These are phyloP conservation scores for Montipora cactus DNA, from an alignment of 64 coral and sea anemone genomes.

Conservation along the genomic window DNA sequence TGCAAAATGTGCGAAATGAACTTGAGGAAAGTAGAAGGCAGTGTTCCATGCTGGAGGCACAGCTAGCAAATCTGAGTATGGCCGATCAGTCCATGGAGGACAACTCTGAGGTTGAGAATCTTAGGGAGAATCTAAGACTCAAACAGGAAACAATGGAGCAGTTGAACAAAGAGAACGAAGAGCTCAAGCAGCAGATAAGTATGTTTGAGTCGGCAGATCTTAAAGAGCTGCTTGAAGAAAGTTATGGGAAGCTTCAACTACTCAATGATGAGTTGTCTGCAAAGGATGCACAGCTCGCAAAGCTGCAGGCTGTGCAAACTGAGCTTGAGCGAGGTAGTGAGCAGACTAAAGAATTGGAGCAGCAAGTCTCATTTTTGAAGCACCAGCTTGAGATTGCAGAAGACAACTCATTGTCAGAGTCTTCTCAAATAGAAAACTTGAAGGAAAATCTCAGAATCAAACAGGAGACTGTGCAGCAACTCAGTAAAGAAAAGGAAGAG, in stretches of 20 bases:
- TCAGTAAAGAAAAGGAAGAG: slow-evolving; percentile 80
- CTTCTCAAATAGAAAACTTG: slow-evolving; percentile 88
- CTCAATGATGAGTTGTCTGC: slow-evolving; percentile 48
- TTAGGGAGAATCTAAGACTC: slow-evolving; percentile 69
- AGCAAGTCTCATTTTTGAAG: slow-evolving; percentile 63
- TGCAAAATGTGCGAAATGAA: slow-evolving; percentile 74
- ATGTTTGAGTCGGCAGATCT: slow-evolving; percentile 79
- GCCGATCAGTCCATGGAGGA: slow-evolving; percentile 70
- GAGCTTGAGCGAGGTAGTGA: slow-evolving; percentile 67
- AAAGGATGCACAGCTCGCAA: slow-evolving; percentile 69
- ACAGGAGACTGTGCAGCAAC: slow-evolving; percentile 78
- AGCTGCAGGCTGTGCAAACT: slow-evolving; percentile 37
- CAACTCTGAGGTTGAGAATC: slow-evolving; percentile 75
- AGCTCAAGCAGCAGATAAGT: slow-evolving; percentile 65
- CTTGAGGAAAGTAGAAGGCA: slow-evolving; percentile 82
- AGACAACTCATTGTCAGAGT: slow-evolving; percentile 89
- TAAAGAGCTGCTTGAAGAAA: slow-evolving; percentile 85
- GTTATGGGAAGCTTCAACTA: slow-evolving; percentile 80
- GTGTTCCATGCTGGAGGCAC: slow-evolving; percentile 76
- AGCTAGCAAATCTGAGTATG: slow-evolving; percentile 75
- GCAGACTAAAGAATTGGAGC: slow-evolving; percentile 43
- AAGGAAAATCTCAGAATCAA: slow-evolving; percentile 88
- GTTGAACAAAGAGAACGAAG: slow-evolving; percentile 79
- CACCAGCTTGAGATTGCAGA: slow-evolving; percentile 72
- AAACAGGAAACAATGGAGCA: slow-evolving; percentile 80